Base-by-base conservation (phyloP, 64 coral and sea anemone species). In the Actinia equina region DNA sequence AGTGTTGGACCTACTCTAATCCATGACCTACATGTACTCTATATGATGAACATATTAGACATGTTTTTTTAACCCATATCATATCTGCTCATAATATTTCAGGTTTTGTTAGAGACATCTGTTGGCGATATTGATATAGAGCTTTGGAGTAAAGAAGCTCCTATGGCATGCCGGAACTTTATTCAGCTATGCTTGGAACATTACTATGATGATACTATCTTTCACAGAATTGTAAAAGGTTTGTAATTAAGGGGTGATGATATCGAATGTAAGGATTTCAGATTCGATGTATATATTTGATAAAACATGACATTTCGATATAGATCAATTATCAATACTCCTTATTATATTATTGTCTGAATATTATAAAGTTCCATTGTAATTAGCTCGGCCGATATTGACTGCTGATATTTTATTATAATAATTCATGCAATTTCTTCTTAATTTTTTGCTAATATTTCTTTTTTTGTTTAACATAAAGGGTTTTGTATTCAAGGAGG, bases 151-250 rank as follows among this genome's bases (percentile, higher is more conserved):
- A 99, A 99, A 86, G 97, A 99, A 84, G 86, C 97, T 60, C 97
- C 97, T 7, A 99, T 95, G 88, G 93, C 97, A 25, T 95, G 97
- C 41, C 88, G 97, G 53, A 99, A 99, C 79, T 99, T 99, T 26
- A 52, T 99, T 22, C 97, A 99, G 77, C 77, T 99, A 5, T 99
- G 97, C 55, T 58, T 99, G 80, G 97, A 99, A 86, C 93, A 90
- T 43, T 98, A 98, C 82, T 98, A 98, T 84, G 90, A 98, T 86
- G 89, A 87, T 74, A 98, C 96, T 25, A 98, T 94, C 89, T 98
- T 98, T 65, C 96, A 98, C 84, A 89, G 96, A 70, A 95, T 98
- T 90, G 58, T 98, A 37, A 98, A 98, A 98, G 96, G 96, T 98
- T 74, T 30, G n/a, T 74, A 74, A 8, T 49, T 2, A 23, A 5